Conservation (phyloP, 1,140 invertebrate genomes). For the Holotrichia oblita region DNA sequence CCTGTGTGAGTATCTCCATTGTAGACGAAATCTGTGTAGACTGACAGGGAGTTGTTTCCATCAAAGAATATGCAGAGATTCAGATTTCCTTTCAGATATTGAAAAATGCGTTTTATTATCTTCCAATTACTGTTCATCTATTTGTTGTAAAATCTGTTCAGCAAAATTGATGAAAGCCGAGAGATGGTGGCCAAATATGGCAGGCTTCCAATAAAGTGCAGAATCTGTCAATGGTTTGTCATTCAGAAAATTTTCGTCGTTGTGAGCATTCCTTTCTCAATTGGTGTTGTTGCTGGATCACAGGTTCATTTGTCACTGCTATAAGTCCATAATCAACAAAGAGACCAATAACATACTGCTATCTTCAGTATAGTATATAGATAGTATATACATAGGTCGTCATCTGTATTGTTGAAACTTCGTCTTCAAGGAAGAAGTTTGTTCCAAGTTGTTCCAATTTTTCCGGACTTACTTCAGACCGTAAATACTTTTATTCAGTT, state of each 20-base stretch:
- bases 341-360: slow-evolving; percentile 51
- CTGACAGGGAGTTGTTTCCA: slow-evolving; percentile 40
- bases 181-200: slow-evolving; percentile 58
- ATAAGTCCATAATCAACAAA: slow-evolving; percentile 42
- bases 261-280: slow-evolving; percentile 47
- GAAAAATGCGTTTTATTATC: slow-evolving; percentile 55
- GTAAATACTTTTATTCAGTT: slow-evolving; percentile 60
- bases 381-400: slow-evolving; percentile 50
- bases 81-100: slow-evolving; percentile 54
- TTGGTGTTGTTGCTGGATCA: too few species aligned
- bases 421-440: slow-evolving; percentile 38
- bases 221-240: slow-evolving; percentile 41
- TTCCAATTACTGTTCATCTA: slow-evolving; percentile 53
- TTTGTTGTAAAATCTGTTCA: slow-evolving; percentile 50
- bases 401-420: slow-evolving; percentile 52
- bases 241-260: slow-evolving; percentile 39
- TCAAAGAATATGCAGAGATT: slow-evolving; percentile 49
- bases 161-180: slow-evolving; percentile 58
- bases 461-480: slow-evolving; percentile 62
- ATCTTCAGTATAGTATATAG: slow-evolving; percentile 55
- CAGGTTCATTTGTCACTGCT: slow-evolving; percentile 36
- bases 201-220: slow-evolving; percentile 53
- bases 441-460: slow-evolving; percentile 57
- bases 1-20: background rate
- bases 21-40: slow-evolving; percentile 45